These are phyloP conservation scores for Thera obeliscata DNA, from an alignment of 2,888 invertebrate genomes.

Conservation along the genomic window DNA sequence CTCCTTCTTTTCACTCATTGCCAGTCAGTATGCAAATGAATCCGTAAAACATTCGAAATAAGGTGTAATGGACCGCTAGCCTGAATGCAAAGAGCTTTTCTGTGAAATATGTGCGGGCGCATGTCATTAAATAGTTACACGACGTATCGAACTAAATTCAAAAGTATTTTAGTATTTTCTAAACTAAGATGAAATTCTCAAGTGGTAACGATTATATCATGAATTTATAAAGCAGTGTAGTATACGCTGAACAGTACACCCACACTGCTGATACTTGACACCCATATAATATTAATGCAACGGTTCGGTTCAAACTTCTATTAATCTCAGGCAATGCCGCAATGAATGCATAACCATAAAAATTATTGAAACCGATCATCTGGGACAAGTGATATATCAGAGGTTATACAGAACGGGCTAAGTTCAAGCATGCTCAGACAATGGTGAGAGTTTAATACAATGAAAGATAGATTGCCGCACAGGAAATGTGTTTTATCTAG, in stretches of 20 bases:
- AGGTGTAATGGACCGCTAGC: slow-evolving; percentile 36
- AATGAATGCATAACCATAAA: slow-evolving; percentile 72
- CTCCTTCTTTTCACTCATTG: slow-evolving; percentile 69
- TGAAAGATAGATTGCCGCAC: slow-evolving; percentile 64
- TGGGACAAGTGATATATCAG: slow-evolving; percentile 40
- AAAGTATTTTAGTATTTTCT: slow-evolving; percentile 1
- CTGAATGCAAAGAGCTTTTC: slow-evolving; percentile 38
- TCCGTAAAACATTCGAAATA: slow-evolving; percentile 56
- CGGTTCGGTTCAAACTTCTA: slow-evolving; percentile 61
- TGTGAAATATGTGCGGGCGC: slow-evolving; percentile 28
- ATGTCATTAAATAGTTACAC: slow-evolving; percentile 9
- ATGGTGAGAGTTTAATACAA: slow-evolving; percentile 66
- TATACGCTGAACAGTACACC: slow-evolving; percentile 58
- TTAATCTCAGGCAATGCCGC: slow-evolving; percentile 60
- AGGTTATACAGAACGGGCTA: slow-evolving; percentile 34
- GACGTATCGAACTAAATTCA: not conserved
- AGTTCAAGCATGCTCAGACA: slow-evolving; percentile 55
- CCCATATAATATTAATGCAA: slow-evolving; percentile 57
- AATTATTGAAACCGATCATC: slow-evolving; percentile 62
- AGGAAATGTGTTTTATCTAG: slow-evolving; percentile 68
- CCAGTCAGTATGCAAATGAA: slow-evolving; percentile 70
- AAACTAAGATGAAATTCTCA: not conserved
- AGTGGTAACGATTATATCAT: slow-evolving; percentile 34
- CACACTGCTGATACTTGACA: slow-evolving; percentile 67
- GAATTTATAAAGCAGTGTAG: slow-evolving; percentile 43